phyloP scores from a whole-genome alignment of 23 tunicate species.

The Trididemnum miniatum region DNA sequence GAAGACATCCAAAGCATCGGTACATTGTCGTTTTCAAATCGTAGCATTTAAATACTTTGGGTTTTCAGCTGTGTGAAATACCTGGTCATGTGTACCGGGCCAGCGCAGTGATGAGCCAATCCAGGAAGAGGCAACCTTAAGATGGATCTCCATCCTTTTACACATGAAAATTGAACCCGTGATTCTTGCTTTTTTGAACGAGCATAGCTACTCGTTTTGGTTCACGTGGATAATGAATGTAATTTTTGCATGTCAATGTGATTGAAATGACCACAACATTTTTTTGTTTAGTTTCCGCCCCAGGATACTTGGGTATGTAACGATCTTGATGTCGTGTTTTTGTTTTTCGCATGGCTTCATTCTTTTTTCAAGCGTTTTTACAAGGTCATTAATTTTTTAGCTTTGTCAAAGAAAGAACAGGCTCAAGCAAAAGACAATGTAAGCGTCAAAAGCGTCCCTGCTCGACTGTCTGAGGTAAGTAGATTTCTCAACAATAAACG shows the following conservation, averaged over 20 bases:
- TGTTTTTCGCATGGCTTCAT: not conserved
- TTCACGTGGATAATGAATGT: not conserved
- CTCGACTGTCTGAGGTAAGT: slow-evolving; percentile 19
- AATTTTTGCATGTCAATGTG: too few relatives aligned
- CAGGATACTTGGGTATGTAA: slow-evolving; percentile 10
- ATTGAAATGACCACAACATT: too few relatives aligned
- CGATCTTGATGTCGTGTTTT: not conserved
- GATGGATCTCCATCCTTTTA: too few relatives aligned
- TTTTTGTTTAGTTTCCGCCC: slow-evolving; percentile 20
- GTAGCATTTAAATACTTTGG: too few relatives aligned
- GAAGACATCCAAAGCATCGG: slow-evolving; percentile 20
- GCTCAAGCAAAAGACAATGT: slow-evolving; percentile 21
- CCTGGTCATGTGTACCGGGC: too few relatives aligned
- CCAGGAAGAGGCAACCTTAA: too few relatives aligned
- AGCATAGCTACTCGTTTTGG: not conserved
- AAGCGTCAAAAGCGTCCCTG: slow-evolving; percentile 51
- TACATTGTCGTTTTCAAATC: not conserved
- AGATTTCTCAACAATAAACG: too few relatives aligned
- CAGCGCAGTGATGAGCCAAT: too few relatives aligned
- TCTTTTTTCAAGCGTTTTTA: not conserved
- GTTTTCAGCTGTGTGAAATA: not conserved
- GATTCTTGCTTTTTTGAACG: not conserved
- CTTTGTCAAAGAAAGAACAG: slow-evolving; percentile 34
- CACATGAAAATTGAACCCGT: too few relatives aligned
- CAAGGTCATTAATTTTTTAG: not conserved